phyloP scores from a whole-genome alignment of 2,797 vertebrate genomes.

The Babyrousa celebensis region DNA sequence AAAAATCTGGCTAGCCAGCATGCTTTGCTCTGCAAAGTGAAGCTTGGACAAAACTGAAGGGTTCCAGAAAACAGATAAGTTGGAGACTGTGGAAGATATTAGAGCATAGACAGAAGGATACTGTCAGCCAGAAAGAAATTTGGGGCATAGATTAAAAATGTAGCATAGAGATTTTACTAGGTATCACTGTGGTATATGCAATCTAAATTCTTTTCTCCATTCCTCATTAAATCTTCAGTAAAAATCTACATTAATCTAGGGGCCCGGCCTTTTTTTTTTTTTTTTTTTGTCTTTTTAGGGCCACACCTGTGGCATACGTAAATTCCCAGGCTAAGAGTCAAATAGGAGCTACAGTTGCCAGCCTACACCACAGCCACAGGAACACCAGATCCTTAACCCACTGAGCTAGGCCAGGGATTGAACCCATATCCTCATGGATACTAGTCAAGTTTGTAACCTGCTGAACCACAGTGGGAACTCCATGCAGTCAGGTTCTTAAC shows the following conservation, averaged over 20 bases:
- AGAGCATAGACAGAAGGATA: neutral
- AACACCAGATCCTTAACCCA: too few relatives aligned
- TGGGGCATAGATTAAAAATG: neutral
- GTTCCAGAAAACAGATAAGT: constrained; percentile 12
- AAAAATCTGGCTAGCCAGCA: neutral
- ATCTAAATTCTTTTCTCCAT: neutral
- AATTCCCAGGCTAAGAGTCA: too few relatives aligned
- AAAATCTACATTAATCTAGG: neutral
- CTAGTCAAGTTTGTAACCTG: too few relatives aligned
- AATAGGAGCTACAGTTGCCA: too few relatives aligned
- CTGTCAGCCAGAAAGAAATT: constrained; percentile 13
- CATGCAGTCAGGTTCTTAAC: too few relatives aligned
- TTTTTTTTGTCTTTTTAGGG: too few relatives aligned
- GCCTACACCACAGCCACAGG: too few relatives aligned
- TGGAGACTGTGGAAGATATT: neutral
- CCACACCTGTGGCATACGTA: too few relatives aligned
- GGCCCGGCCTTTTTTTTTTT: too few relatives aligned
- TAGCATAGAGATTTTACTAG: constrained; percentile 15
- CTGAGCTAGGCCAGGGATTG: too few relatives aligned
- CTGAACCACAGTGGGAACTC: too few relatives aligned
- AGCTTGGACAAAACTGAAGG: neutral
- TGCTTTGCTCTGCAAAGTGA: constrained; percentile 28
- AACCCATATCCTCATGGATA: too few relatives aligned
- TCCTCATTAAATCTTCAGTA: constrained; percentile 22
- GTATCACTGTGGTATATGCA: neutral